Evolutionary conservation across 2,888 invertebrate species (phyloP).

Genomic region (Oxytorus armatus): DNA sequence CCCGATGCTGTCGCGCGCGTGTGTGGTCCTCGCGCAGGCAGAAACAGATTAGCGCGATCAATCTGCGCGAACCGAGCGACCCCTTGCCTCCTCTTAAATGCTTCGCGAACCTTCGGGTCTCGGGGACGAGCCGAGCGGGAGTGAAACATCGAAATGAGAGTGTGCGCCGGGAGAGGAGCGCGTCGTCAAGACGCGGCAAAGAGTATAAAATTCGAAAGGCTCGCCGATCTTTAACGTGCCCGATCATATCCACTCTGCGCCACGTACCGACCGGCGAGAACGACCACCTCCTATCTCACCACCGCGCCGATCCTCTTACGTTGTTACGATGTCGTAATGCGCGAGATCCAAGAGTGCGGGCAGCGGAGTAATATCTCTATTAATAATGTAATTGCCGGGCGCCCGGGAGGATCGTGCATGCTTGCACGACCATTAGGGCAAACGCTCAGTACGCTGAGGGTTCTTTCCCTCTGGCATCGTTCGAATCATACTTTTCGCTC

Average conservation of each 20-base stretch:
- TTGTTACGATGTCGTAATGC: conserved; percentile 79
- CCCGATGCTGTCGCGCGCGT: conserved; percentile 50
- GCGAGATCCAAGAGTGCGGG: conserved; percentile 66
- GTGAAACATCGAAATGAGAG: conserved; percentile 24
- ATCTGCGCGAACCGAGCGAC: conserved; percentile 70
- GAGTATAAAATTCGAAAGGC: conserved; percentile 54
- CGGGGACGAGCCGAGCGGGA: not conserved
- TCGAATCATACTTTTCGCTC: conserved; percentile 26
- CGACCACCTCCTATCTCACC: conserved; percentile 43
- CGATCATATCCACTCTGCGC: conserved; percentile 42
- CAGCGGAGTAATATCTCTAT: conserved; percentile 81
- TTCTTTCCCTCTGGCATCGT: conserved; percentile 49
- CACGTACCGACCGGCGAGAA: conserved; percentile 9
- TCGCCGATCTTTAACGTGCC: conserved; percentile 67
- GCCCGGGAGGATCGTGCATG: conserved; percentile 76
- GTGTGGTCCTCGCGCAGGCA: conserved; percentile 75
- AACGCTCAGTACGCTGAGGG: conserved; percentile 53
- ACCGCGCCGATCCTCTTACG: conserved; percentile 71
- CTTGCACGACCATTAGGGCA: conserved; percentile 75
- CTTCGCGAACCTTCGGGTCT: conserved; percentile 53
- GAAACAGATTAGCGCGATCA: conserved; percentile 78
- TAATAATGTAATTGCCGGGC: conserved; percentile 82
- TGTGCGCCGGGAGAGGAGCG: conserved; percentile 17
- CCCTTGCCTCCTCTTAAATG: conserved; percentile 59
- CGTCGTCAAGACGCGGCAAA: not conserved